phyloP scores from a whole-genome alignment of 2,888 invertebrate species.

The Argynnis bischoffii region DNA sequence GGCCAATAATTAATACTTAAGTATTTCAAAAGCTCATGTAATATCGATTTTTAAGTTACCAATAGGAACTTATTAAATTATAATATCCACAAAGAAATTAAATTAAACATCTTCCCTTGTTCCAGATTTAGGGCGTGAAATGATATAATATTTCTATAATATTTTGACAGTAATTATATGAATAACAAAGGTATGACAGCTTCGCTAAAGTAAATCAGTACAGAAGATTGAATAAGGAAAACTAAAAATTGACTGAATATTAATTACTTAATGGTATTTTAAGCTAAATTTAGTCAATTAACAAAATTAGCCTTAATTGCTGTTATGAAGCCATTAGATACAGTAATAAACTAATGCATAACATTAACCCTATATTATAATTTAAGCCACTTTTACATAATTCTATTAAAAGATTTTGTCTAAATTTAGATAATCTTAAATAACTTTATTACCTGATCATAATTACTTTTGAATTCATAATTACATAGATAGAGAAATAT shows the following conservation, averaged over 20 bases:
- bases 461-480: too few relatives aligned
- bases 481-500: too few relatives aligned
- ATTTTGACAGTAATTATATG: not conserved
- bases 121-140: conserved; percentile 4
- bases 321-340: conserved; percentile 1
- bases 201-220: too few relatives aligned
- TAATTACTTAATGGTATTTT: conserved; percentile 6
- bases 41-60: too few relatives aligned
- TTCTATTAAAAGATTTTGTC: not conserved
- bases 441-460: not conserved
- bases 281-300: not conserved
- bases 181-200: too few relatives aligned
- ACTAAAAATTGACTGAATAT: conserved; percentile 3
- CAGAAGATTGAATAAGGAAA: not conserved
- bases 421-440: conserved; percentile 8
- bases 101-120: not conserved
- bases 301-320: conserved; percentile 5
- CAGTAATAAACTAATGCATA: conserved; percentile 1
- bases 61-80: too few relatives aligned
- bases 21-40: too few relatives aligned
- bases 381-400: not conserved
- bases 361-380: conserved; percentile 5
- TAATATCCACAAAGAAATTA: not conserved
- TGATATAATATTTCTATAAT: not conserved
- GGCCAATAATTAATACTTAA: too few relatives aligned